Evolutionary conservation across 2,797 vertebrate species (phyloP), one percentile per base, ranked within the genome.

Genomic region (Epinephelus coioides): DNA sequence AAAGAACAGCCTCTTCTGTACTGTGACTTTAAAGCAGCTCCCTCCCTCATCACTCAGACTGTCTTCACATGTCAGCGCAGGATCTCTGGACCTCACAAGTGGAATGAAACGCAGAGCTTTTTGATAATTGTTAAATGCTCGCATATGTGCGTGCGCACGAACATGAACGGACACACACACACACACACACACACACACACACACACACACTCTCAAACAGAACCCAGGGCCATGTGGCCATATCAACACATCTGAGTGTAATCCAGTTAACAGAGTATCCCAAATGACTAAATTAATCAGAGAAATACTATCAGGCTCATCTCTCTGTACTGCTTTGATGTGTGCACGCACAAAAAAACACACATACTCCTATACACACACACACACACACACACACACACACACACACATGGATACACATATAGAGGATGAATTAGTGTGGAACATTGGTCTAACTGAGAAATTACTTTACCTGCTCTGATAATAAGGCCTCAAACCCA

Each of bases 391-490:
- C 67, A 63, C 51, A 76, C 59, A 69, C 27, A 73, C 12, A 30
- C 23, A 50, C 6, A 23, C 66, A 73, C 79, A 78, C 69, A 68
- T 4, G 19, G 49, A 81, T 51, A 78, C 87, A 89, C 84, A 90
- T 47, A 80, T 61, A 88, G 79, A 84, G 76, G 72, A 83, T 75
- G 65, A 89, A 90, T 89, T 89, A 89, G 81, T 78, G 88, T 96
- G 96, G 96, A 97, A 97, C 97, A 96, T 95, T 96, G 96, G 97
- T 96, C 96, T 93, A 95, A 96, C 95, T 96, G 96, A 87, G 86
- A 97, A 98, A 97, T 97, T 96, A 96, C 96, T 97, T 97, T 96
- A 95, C 96, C 96, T 97, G 96, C 96, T 96, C 96, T 94, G 96
- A 98, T 97, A 97, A 97, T 97, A 96, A 95, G 94, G 96, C 89